A percentile compares a stretch with the other conserved stretches of the same genome.
These are phyloP conservation scores for Ceyx melanurus DNA, from an alignment of 2,113 vertebrate genomes.

Conservation along the genomic window DNA sequence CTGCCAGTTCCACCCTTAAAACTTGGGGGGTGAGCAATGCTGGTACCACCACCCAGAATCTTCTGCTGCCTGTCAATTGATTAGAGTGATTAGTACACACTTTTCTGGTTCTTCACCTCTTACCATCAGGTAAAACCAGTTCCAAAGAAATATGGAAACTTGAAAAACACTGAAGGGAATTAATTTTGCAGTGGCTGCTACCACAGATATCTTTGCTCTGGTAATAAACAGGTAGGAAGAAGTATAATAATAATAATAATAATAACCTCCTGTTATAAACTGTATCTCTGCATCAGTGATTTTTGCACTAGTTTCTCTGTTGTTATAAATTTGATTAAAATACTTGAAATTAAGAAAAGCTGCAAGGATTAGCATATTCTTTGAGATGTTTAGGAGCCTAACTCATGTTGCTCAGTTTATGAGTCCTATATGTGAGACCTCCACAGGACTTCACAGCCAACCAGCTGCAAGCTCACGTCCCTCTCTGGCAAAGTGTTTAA, in stretches of 20 bases:
- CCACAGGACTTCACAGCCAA: not conserved
- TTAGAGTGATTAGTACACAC: not conserved
- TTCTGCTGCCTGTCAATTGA: not conserved
- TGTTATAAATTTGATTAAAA: not conserved
- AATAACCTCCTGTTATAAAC: not conserved
- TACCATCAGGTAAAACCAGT: not conserved
- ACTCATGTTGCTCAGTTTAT: fast-evolving
- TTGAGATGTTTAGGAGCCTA: not conserved
- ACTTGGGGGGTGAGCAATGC: not conserved
- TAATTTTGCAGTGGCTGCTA: not conserved
- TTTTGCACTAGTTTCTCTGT: not conserved
- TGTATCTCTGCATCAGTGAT: not conserved
- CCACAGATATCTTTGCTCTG: not conserved
- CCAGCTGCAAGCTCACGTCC: not conserved
- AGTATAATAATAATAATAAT: not conserved
- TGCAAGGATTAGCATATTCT: not conserved
- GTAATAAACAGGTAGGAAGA: not conserved
- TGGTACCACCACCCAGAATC: not conserved
- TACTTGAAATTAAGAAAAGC: not conserved
- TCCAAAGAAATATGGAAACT: not conserved
- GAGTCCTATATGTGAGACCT: not conserved
- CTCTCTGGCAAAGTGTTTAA: not conserved
- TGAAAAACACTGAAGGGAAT: not conserved
- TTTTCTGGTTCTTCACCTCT: not conserved
- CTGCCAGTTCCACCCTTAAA: not conserved